Evolutionary conservation across 2,797 vertebrate species (phyloP), one percentile per base, ranked within the genome.

Genomic region (Neoniphon sammara): DNA sequence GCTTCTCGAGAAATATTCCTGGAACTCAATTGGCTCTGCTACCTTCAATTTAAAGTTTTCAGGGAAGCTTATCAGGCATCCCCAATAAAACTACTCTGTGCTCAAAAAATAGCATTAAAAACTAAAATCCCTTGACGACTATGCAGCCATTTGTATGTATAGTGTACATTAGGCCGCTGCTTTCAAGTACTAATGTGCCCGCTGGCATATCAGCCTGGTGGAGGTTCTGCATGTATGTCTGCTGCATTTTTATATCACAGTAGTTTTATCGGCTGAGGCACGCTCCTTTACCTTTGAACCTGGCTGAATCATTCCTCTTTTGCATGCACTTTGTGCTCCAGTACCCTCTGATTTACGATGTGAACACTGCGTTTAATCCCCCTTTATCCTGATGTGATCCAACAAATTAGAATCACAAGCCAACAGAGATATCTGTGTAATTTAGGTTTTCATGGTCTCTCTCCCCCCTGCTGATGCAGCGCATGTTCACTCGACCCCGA

Each of bases 311-410:
- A 39, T 42, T 25, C 54, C 58, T 14, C 62, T 53, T 76, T 77
- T 61, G 64, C 66, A 75, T 49, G 27, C 63, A 50, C 75, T 54
- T 74, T 73, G 44, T 77, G 62, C 78, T 79, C 73, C 67, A 78
- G 3, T 46, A 77, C 53, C 69, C 68, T 72, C 68, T 80, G 81
- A 79, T 89, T 84, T 80, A 80, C 77, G 82, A 88, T 89, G 73
- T 73, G 66, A 87, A 81, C 74, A 80, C 78, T 80, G 83, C 78
- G 55, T 82, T 87, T 85, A 88, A 85, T 89, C 83, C 70, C 44
- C 30, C n/a, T 21, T 86, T 69, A 84, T 85, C 82, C 81, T 46
- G 66, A 79, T 73, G 66, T 80, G 80, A 89, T 85, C 74, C 81
- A 23, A 56, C 49, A 84, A 74, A 89, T 89, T 80, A 89, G 68